Percentiles rank a stretch among this genome's conserved stretches.
phyloP scores from a whole-genome alignment of 1,140 invertebrate genomes.

The Ganaspis sp. region DNA sequence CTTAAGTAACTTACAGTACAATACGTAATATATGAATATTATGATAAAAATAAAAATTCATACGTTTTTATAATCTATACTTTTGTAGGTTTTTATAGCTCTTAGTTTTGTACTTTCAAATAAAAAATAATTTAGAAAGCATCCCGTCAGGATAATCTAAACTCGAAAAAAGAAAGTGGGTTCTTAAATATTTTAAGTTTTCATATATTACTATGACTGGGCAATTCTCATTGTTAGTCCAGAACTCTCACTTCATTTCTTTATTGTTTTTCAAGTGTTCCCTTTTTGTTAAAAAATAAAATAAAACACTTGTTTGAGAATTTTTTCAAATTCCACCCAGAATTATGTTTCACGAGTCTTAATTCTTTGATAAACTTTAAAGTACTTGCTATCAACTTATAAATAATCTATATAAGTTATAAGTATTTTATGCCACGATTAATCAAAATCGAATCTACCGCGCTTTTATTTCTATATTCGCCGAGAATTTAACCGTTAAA shows the following conservation, averaged over 20 bases:
- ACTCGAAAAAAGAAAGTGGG: neutral
- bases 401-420: constrained; percentile 8
- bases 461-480: neutral
- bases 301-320: neutral
- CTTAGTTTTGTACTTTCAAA: neutral
- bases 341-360: constrained; percentile 35
- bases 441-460: neutral
- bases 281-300: neutral
- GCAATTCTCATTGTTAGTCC: constrained; percentile 18
- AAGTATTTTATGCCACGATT: constrained; percentile 29
- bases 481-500: neutral
- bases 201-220: constrained; percentile 53
- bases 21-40: neutral
- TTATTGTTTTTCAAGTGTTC: neutral
- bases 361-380: neutral
- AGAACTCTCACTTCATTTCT: neutral
- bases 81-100: neutral
- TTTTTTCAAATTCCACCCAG: constrained; percentile 32
- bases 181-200: constrained; percentile 40
- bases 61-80: neutral
- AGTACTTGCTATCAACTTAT: constrained; percentile 11
- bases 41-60: neutral
- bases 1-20: neutral
- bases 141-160: neutral
- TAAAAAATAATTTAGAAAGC: neutral